Base-by-base conservation (phyloP, 2,888 invertebrate genomes). In the Hypomecis atomaria region DNA sequence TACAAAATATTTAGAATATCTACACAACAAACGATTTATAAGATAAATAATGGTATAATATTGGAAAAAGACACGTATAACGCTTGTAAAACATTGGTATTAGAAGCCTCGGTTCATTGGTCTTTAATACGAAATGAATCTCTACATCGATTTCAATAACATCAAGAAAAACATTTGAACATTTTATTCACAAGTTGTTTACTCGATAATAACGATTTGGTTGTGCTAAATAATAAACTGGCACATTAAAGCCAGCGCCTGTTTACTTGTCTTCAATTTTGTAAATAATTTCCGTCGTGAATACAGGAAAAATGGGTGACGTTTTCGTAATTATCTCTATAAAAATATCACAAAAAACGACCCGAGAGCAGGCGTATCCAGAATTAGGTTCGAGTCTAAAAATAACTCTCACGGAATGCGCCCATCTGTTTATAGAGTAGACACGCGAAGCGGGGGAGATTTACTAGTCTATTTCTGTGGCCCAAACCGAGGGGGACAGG, bases 341-440 rank as follows among this genome's bases (percentile, higher is more conserved):
- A 67, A 68, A 69, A 67, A 71, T 67, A 69, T 62, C 64, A 69
- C 69, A 68, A 66, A 72, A 72, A 71, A 67, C 65, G 59, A 71
- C 65, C 67, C 59, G 75, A 76, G 78, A 81, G 80, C 73, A 78
- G 76, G 72, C 74, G 83, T 78, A 71, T 87, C 87, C 88, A 84
- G 83, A 89, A 86, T 90, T 90, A 90, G 89, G 81, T 78, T 71
- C 65, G 71, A 66, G 59, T 78, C 84, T 86, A 88, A 81, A 88
- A 88, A 88, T 90, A 90, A 60, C 69, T 59, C 66, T 70, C 73
- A 71, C 74, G 89, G 90, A 90, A 90, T 90, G 90, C 83, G 89
- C 81, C 77, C 86, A 82, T 85, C 89, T 88, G 89, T 87, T 90
- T 88, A 87, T 90, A 90, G 89, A 81, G 81, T 73, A 72, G 76